phyloP scores from a whole-genome alignment of 1,140 invertebrate genomes.

The Tyrophagus putrescentiae region DNA sequence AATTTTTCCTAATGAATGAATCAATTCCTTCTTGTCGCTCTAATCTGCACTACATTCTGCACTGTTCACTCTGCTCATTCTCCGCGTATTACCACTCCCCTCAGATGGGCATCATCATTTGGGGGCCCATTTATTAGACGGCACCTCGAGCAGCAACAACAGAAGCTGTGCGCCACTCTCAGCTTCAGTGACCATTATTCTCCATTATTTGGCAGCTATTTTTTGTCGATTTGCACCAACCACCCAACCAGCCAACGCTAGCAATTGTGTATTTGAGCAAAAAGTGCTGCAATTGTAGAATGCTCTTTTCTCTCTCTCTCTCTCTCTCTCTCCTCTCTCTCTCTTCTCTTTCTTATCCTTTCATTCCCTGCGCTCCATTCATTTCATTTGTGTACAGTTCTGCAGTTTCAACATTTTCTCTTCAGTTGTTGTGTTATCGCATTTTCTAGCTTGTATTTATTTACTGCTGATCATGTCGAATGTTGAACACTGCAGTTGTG shows the following conservation, averaged over 20 bases:
- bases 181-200: conserved; percentile 1
- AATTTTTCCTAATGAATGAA: conserved; percentile 13
- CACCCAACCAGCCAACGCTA: background rate
- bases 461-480: conserved; percentile 12
- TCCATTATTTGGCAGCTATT: conserved; percentile 8
- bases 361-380: too few relatives aligned
- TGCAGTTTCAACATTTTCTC: background rate
- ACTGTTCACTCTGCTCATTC: background rate
- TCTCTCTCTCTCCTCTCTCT: background rate
- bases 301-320: background rate
- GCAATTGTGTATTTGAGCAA: too few relatives aligned
- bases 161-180: background rate
- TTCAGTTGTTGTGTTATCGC: background rate
- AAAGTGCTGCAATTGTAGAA: too few relatives aligned
- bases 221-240: conserved; percentile 8
- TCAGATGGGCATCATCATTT: background rate
- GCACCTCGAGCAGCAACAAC: background rate
- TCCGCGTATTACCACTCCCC: too few relatives aligned
- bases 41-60: conserved; percentile 12
- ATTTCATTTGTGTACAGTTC: too few relatives aligned
- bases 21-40: background rate
- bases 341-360: too few relatives aligned
- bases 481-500: background rate
- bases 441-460: background rate
- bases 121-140: background rate